Base-by-base conservation (phyloP, 2,888 invertebrate genomes). In the Stratiomys singularior region DNA sequence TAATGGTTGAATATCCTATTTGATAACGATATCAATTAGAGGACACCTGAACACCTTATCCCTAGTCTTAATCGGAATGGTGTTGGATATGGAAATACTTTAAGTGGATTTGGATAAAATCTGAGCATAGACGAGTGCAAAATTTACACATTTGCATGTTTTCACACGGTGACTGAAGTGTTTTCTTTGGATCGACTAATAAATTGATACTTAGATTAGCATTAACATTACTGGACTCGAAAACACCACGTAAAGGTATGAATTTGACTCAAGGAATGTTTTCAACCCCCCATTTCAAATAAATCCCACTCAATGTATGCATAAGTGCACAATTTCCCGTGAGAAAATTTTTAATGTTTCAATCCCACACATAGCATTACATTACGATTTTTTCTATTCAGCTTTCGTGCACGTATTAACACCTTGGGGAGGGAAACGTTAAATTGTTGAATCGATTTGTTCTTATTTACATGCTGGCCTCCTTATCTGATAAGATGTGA, bases 291-390 rank as follows among this genome's bases (percentile, higher is more conserved):
- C 37, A 5, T 52, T 56, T 44, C 13, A 30, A 72, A 72, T 52
- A 7, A 56, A 28, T 18, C 56, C 23, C 28, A 27, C 67, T 27
- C 23, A 52, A 13, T 72, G 71, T 72, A 23, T 72, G 71, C 71
- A 72, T 72, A 72, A 72, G 28, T 72, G 71, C 71, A 72, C 52
- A 72, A 56, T 27, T 72, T 72, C 71, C 71, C 71, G 71, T 72
- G 71, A 52, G 71, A 72, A 72, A 28, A 72, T 72, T 72, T 27
- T 72, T 1, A 56, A 15, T n/a, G 3, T 28, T 72, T 27, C 56
- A 27, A 56, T 72, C 71, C 71, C 69, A 69, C 69, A 69, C 69
- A 69, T 69, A 69, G 69, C 69, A 27, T n/a, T 13, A 56, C 71
- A 47, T 69, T 15, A 37, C 25, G 30, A 25, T 11, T 9, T 11